Evolutionary conservation across 2,888 invertebrate genomes (phyloP).

Genomic region (Hirtodrosophila cameraria): DNA sequence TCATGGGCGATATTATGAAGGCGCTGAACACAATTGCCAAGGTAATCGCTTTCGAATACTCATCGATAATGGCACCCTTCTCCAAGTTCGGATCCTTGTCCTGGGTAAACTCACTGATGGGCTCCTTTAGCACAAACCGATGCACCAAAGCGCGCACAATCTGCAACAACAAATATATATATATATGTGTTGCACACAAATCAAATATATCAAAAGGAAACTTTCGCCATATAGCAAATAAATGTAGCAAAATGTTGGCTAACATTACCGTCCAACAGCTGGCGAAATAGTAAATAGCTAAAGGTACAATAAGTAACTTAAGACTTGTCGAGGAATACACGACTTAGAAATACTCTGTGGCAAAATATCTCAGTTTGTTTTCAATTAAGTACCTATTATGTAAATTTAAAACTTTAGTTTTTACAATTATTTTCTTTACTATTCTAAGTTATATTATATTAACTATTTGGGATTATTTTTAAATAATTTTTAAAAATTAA

Average conservation of each 20-base stretch:
- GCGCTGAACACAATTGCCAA: slow-evolving; percentile 88
- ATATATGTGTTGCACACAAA: slow-evolving; percentile 16
- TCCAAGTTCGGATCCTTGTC: slow-evolving; percentile 83
- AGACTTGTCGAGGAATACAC: slow-evolving; percentile 1
- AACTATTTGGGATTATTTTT: too few relatives aligned
- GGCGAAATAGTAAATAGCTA: slow-evolving; percentile 41
- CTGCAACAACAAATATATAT: too few relatives aligned
- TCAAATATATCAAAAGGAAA: slow-evolving; percentile 12
- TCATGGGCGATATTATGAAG: slow-evolving; percentile 91
- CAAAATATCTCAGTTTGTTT: too few relatives aligned
- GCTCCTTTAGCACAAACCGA: slow-evolving; percentile 83
- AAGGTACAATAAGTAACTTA: slow-evolving; percentile 33
- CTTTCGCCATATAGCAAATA: slow-evolving; percentile 31
- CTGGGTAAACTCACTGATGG: slow-evolving; percentile 82
- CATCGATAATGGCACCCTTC: slow-evolving; percentile 83
- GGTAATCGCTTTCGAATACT: slow-evolving; percentile 83
- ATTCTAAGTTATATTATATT: too few relatives aligned
- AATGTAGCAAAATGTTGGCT: slow-evolving; percentile 23
- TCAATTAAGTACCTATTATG: too few relatives aligned
- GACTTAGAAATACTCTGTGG: background rate
- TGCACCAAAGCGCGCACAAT: slow-evolving; percentile 83
- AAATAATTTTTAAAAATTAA: too few relatives aligned
- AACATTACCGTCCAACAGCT: slow-evolving; percentile 19
- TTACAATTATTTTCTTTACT: too few relatives aligned
- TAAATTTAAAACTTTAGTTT: background rate